Evolutionary conservation across 2,888 invertebrate genomes (phyloP), one percentile per base, ranked within the genome.

Genomic region (Cryptus armator): DNA sequence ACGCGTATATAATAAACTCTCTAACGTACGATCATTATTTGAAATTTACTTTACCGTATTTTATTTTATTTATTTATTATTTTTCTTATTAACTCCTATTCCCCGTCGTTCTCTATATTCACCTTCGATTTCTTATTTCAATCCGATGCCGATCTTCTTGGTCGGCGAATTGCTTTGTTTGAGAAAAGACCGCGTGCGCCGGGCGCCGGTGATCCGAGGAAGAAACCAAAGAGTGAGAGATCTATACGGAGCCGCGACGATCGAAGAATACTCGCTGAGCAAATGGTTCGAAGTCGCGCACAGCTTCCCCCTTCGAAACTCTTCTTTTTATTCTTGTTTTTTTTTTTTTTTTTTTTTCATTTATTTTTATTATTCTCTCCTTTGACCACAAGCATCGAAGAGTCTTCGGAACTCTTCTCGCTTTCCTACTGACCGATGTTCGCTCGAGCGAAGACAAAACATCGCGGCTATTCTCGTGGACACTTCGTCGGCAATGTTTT

Each of bases 381-480:
- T 75, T 71, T n/a, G 44, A 32, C 67, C 44, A 10, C 83, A 75
- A 72, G 56, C 66, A 48, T 32, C 24, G 32, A 59, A 16, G 37
- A 83, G 10, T 64, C 80, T 56, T 43, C 44, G 66, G 43, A 56
- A 44, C 62, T 66, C 53, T 68, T 78, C 74, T 77, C 37, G 37
- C 53, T 84, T 76, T 75, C 16, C 37, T 62, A 77, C 72, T 62
- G 46, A 16, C 75, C 64, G 82, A 32, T 72, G 78, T 79, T 32
- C 62, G 19, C 44, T 77, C 77, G 76, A 44, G 71, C 44, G 75
- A 29, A 86, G 86, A 86, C 88, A 88, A 89, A 89, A 89, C 88
- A 88, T 76, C 71, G 56, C 37, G 86, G 83, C 88, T 87, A 87
- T 87, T 89, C 85, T 83, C 80, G 84, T 83, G 84, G 82, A 84